A percentile compares a stretch with the other conserved stretches of the same genome.
These are phyloP conservation scores for Apeltes quadracus DNA, from an alignment of 2,113 vertebrate genomes.

Conservation along the genomic window DNA sequence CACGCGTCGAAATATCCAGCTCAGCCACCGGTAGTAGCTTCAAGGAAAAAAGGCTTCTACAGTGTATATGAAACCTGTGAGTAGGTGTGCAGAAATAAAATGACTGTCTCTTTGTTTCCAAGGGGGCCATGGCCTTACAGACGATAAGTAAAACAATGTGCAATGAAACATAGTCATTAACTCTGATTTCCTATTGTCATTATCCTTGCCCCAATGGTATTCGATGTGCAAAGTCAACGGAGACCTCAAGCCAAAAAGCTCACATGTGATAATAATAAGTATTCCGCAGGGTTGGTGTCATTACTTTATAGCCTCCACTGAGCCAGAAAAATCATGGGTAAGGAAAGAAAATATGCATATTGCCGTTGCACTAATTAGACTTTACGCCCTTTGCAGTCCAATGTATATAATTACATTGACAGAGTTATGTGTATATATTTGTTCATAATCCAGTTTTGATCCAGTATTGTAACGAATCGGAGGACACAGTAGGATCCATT, in stretches of 20 bases:
- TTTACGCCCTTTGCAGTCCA: conserved; percentile 3
- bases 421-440: conserved; percentile 19
- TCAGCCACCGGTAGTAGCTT: no score
- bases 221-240: conserved; percentile 51
- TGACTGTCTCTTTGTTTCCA: conserved; percentile 50
- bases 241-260: conserved; percentile 44
- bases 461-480: no score
- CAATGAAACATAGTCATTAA: conserved; percentile 51
- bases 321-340: conserved; percentile 49
- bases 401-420: conserved; percentile 13
- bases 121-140: background rate
- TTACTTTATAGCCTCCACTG: conserved; percentile 34
- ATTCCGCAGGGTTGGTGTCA: conserved; percentile 16
- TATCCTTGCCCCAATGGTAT: conserved; percentile 68
- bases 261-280: conserved; percentile 51
- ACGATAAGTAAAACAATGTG: conserved; percentile 25
- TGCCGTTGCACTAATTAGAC: conserved; percentile 39
- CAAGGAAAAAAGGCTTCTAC: no score
- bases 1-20: no score
- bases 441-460: conserved; percentile 20
- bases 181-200: conserved; percentile 63
- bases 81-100: conserved; percentile 36
- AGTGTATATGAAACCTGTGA: conserved; percentile 36
- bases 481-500: no score
- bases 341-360: conserved; percentile 30